Base-by-base conservation (phyloP, 1,140 invertebrate species). In the Tribolium castaneum region DNA sequence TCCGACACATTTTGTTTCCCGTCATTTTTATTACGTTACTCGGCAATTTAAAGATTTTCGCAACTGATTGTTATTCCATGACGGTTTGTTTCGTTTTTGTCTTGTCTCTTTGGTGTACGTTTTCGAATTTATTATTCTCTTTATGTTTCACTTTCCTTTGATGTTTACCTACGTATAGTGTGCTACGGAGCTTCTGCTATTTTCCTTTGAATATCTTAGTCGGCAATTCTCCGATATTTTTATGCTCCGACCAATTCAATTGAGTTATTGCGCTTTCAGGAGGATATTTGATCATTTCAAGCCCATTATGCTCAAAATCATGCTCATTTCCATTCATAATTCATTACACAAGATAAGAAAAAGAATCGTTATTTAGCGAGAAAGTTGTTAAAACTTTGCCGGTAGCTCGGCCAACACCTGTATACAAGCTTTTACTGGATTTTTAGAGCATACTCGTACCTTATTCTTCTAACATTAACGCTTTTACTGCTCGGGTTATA, bases 101-200 rank as follows among this genome's bases (percentile, higher is more conserved):
- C 70, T 80, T 80, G 70, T 77, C 76, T 80, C 75, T 73, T 76
- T 66, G 45, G 52, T 66, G 77, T 76, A 80, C 78, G 54, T 76
- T 80, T 75, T 72, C 74, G 25, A 80, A 82, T 82, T 82, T 82
- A 82, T 80, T 82, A 82, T 82, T 82, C 81, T 70, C 79, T 82
- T 80, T 82, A 82, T 80, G 80, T 80, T 80, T 78, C 81, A 73
- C 76, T 75, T 78, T 77, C 54, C 75, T 80, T 82, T 80, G 79
- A 80, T 80, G 79, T 80, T 78, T 74, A 78, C 79, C 79, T 78
- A 75, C 76, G 45, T 74, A 74, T 76, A 70, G 71, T 78, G 39
- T 72, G 50, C 54, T 34, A 45, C 35, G 22, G 70, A 73, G 54
- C 54, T 75, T 75, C 75, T 50, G 25, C 49, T 62, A 76, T 75